A percentile compares a stretch with the other conserved stretches of the same genome.
Conservation (phyloP, 2,888 invertebrate species). For the Clostera curtula region DNA sequence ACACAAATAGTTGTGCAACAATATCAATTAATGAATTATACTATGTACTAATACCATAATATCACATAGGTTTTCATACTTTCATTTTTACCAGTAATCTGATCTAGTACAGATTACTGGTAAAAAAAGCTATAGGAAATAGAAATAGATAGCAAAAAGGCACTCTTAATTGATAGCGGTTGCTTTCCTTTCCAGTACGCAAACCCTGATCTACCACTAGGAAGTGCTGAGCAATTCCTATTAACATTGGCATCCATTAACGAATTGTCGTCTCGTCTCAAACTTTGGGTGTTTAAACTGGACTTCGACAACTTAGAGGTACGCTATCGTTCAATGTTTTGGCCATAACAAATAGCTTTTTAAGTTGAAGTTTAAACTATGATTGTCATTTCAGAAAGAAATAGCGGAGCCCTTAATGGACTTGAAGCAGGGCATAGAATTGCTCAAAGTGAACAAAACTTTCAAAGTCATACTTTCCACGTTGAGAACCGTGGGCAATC, state of each 20-base stretch:
- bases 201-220: conserved; percentile 91
- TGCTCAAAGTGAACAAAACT: conserved; percentile 92
- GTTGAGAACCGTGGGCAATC: conserved; percentile 95
- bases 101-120: too few species aligned
- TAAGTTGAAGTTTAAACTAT: neutral
- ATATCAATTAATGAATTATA: too few species aligned
- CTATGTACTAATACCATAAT: too few species aligned
- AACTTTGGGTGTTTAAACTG: conserved; percentile 98
- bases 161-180: too few species aligned
- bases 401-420: conserved; percentile 99
- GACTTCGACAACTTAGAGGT: conserved; percentile 98
- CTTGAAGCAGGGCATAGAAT: conserved; percentile 96
- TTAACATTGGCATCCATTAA: conserved; percentile 96
- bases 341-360: neutral
- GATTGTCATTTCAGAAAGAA: conserved; percentile 79
- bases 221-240: conserved; percentile 99
- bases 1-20: too few species aligned
- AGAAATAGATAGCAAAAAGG: too few species aligned
- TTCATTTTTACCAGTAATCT: too few species aligned
- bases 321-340: conserved; percentile 14
- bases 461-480: conserved; percentile 96
- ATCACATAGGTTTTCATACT: too few species aligned
- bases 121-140: too few species aligned
- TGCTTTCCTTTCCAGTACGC: conserved; percentile 71
- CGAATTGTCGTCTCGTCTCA: conserved; percentile 93